phyloP scores from a whole-genome alignment of 2,113 vertebrate species.

The Cyanistes caeruleus region DNA sequence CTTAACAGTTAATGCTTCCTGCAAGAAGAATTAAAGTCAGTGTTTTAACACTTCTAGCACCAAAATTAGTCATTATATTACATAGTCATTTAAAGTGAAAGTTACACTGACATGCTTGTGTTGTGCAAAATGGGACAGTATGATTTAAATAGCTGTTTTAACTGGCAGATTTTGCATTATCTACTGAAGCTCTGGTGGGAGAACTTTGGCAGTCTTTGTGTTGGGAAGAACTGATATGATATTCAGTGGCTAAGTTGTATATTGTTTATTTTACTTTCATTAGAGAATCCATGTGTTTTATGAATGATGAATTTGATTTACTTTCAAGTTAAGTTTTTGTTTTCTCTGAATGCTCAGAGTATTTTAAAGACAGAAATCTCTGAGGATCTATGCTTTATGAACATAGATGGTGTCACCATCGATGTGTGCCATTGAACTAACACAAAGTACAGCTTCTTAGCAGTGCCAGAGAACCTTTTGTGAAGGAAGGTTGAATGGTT shows the following conservation, averaged over 20 bases:
- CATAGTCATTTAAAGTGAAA: background rate
- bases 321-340: background rate
- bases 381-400: background rate
- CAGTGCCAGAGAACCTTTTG: background rate
- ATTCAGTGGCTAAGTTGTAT: background rate
- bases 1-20: background rate
- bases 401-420: background rate
- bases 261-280: background rate
- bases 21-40: background rate
- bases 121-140: background rate
- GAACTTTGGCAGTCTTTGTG: background rate
- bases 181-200: background rate
- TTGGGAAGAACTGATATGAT: background rate
- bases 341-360: background rate
- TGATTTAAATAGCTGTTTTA: background rate
- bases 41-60: background rate
- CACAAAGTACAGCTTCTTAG: background rate
- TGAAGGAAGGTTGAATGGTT: background rate
- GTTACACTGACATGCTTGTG: rapidly evolving
- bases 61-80: background rate
- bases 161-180: background rate
- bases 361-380: background rate
- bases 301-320: background rate
- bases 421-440: background rate
- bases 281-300: background rate